Evolutionary conservation across 2,797 vertebrate genomes (phyloP).

Genomic region (Phalanger gymnotis): DNA sequence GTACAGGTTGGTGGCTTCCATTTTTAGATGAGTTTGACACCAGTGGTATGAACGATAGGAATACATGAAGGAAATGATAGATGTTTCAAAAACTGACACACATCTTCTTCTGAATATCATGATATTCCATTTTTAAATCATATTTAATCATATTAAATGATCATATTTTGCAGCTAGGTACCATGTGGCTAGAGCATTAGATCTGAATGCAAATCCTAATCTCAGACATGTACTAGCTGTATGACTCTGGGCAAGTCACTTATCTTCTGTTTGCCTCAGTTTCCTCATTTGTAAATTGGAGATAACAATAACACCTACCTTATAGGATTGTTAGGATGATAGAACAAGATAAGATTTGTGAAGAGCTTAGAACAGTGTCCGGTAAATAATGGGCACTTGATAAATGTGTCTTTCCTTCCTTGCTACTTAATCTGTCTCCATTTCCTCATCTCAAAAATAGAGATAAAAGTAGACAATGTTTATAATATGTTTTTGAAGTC

Average conservation of each 20-base stretch:
- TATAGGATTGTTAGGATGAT: neutral
- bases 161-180: neutral
- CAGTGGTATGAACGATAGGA: neutral
- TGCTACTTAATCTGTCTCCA: neutral
- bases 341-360: neutral
- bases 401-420: neutral
- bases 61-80: neutral
- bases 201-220: neutral
- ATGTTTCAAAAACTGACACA: neutral
- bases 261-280: neutral
- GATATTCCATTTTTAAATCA: neutral
- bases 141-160: too few relatives aligned
- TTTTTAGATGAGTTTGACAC: neutral
- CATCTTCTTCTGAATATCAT: neutral
- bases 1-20: neutral
- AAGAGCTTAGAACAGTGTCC: neutral
- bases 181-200: accelerated
- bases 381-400: neutral
- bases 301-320: neutral
- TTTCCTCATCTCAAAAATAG: neutral
- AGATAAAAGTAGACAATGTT: neutral
- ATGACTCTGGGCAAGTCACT: neutral
- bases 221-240: neutral
- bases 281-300: neutral
- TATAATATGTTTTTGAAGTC: neutral